phyloP scores from a whole-genome alignment of 2,797 vertebrate species.

The Cichlasoma orientale region DNA sequence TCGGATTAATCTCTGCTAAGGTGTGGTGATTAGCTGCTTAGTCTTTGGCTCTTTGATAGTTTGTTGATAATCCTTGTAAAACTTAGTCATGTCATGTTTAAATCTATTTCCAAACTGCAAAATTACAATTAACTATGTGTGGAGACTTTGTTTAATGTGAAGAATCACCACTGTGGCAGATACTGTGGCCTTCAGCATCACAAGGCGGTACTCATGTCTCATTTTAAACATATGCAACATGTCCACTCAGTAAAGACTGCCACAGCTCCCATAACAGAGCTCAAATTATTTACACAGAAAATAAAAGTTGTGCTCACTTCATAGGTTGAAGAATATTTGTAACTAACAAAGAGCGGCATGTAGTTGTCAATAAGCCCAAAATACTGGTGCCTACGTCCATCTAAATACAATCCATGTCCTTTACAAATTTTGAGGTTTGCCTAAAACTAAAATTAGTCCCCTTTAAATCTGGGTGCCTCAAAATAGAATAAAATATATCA shows the following conservation, averaged over 20 bases:
- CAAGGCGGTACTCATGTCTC: neutral
- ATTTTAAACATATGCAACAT: neutral
- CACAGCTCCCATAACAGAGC: too few relatives aligned
- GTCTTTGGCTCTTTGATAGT: slow-evolving; percentile 18
- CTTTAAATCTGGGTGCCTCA: neutral
- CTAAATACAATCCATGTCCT: neutral
- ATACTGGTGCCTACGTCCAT: neutral
- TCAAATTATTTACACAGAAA: neutral
- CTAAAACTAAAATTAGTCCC: neutral
- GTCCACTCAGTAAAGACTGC: neutral
- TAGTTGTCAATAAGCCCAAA: neutral
- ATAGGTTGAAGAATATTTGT: neutral
- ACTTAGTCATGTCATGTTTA: slow-evolving; percentile 3
- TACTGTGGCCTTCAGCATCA: neutral
- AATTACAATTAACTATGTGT: neutral
- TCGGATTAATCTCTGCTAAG: slow-evolving; percentile 43
- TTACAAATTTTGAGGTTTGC: neutral
- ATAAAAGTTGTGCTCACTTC: neutral
- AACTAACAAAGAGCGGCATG: neutral
- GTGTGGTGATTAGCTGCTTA: slow-evolving; percentile 37
- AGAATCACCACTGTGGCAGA: neutral
- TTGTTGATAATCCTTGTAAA: slow-evolving; percentile 18
- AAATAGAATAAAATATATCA: neutral
- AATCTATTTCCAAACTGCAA: neutral
- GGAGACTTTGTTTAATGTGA: neutral